Evolutionary conservation across 37 sponge, comb jelly and placozoan species (phyloP).

Genomic region (Agelas oroides): DNA sequence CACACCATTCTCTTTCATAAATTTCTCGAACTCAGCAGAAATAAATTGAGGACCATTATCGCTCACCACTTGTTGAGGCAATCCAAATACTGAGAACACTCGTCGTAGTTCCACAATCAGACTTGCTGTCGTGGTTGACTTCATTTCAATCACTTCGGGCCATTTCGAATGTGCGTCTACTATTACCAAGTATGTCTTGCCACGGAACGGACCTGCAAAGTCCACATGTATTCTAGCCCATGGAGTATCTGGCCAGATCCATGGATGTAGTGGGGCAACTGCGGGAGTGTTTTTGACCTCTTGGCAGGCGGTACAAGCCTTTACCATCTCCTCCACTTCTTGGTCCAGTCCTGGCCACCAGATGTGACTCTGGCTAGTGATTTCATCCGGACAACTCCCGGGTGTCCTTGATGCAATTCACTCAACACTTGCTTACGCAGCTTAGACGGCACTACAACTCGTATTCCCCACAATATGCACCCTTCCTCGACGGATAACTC

Average conservation of each 20-base stretch:
- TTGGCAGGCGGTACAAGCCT: conserved; percentile 1
- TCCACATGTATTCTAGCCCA: not conserved
- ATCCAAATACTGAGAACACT: conserved; percentile 12
- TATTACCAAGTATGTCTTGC: conserved; percentile 7
- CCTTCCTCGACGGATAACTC: conserved; percentile 41
- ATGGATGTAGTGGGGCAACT: conserved; percentile 2
- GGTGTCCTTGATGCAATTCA: conserved; percentile 27
- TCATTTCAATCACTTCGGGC: conserved; percentile 28
- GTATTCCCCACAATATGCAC: conserved; percentile 41
- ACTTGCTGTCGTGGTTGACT: not conserved
- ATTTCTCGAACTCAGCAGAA: conserved; percentile 2
- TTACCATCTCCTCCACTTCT: conserved; percentile 17
- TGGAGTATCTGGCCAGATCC: conserved; percentile 4
- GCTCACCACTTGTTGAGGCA: conserved; percentile 18
- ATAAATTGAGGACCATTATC: conserved; percentile 31
- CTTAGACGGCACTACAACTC: conserved; percentile 18
- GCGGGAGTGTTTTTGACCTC: not conserved
- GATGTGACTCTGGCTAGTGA: not conserved
- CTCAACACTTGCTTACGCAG: not conserved
- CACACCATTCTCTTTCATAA: conserved; percentile 4
- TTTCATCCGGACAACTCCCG: conserved; percentile 15
- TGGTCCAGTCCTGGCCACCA: conserved; percentile 44
- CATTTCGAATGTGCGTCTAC: conserved; percentile 57
- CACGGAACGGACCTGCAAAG: conserved; percentile 34
- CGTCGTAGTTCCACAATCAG: conserved; percentile 1